phyloP scores from a whole-genome alignment of 1,140 invertebrate species.

The Calephelis virginiensis region DNA sequence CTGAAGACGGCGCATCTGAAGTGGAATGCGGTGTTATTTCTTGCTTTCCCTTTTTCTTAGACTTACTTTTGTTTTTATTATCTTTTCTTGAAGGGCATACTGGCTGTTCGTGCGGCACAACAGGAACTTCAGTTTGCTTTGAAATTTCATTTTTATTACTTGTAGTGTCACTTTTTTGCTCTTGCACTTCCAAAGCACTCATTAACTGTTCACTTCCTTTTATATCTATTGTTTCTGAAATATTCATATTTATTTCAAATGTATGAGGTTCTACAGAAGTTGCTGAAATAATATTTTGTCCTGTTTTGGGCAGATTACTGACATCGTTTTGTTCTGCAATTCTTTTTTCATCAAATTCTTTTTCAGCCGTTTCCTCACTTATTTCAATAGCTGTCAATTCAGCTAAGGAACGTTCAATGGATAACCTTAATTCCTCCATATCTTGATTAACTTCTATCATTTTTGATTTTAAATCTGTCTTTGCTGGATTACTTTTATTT shows the following conservation, averaged over 20 bases:
- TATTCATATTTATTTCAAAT: not conserved
- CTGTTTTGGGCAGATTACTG: not conserved
- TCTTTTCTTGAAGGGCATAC: slow-evolving; percentile 55
- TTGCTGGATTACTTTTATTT: slow-evolving; percentile 38
- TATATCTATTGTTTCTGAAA: not conserved
- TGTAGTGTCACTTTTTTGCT: not conserved
- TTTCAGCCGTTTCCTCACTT: slow-evolving; percentile 44
- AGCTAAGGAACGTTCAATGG: slow-evolving; percentile 67
- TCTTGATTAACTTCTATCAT: slow-evolving; percentile 66
- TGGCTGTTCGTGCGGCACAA: slow-evolving; percentile 31
- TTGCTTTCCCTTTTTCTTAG: slow-evolving; percentile 59
- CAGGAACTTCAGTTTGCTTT: not conserved
- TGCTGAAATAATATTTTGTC: not conserved
- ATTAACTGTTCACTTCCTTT: slow-evolving; percentile 12
- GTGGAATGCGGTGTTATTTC: slow-evolving; percentile 27
- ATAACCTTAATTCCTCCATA: slow-evolving; percentile 63
- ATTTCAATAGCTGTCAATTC: slow-evolving; percentile 60
- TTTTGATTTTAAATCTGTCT: slow-evolving; percentile 63
- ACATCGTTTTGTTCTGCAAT: slow-evolving; percentile 13
- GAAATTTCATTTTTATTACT: not conserved
- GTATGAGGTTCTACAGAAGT: not conserved
- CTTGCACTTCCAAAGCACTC: not conserved
- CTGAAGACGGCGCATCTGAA: slow-evolving; percentile 20
- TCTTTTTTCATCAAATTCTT: slow-evolving; percentile 37
- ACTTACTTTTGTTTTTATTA: slow-evolving; percentile 57